Conservation (phyloP, 2,113 vertebrate genomes). For the Dasypus novemcinctus region DNA sequence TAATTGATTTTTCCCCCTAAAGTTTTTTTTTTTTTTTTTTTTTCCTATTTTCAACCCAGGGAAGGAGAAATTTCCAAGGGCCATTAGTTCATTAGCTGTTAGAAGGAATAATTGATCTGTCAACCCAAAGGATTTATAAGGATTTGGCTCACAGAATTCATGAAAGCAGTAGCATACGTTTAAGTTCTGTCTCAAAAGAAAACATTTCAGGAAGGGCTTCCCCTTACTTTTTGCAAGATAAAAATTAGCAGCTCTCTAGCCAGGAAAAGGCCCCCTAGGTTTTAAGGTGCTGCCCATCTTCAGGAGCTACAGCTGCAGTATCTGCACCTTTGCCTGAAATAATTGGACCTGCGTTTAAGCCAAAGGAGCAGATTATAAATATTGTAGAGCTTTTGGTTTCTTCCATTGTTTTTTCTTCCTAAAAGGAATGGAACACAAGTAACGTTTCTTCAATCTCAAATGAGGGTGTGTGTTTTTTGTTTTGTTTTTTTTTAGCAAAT, state of each 20-base stretch:
- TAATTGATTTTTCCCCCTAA: slow-evolving; percentile 44
- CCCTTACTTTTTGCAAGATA: slow-evolving; percentile 64
- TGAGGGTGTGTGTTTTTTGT: neutral
- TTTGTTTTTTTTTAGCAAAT: slow-evolving; percentile 66
- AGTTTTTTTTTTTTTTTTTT: neutral
- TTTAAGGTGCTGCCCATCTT: slow-evolving; percentile 19
- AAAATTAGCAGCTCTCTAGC: slow-evolving; percentile 64
- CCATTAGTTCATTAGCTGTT: slow-evolving; percentile 61
- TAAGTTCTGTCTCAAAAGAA: slow-evolving; percentile 71
- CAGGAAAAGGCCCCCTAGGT: neutral
- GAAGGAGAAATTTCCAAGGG: slow-evolving; percentile 57
- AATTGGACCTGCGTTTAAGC: neutral
- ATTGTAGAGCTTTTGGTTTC: slow-evolving; percentile 3
- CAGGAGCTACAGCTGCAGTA: neutral
- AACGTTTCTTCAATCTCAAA: slow-evolving; percentile 63
- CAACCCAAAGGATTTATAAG: slow-evolving; percentile 64
- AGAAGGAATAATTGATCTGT: slow-evolving; percentile 57
- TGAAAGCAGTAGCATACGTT: slow-evolving; percentile 63
- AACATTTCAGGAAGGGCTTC: slow-evolving; percentile 62
- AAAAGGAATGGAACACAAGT: slow-evolving; percentile 55
- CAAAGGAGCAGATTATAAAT: slow-evolving; percentile 31
- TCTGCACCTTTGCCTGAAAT: slow-evolving; percentile 28
- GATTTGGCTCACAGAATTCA: slow-evolving; percentile 55
- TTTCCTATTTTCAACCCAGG: slow-evolving; percentile 42
- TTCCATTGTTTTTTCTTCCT: neutral